Percentiles rank a stretch among this genome's conserved stretches.
These are phyloP conservation scores for Zoanthus sansibaricus DNA, from an alignment of 92 coral and sea anemone genomes.

Conservation along the genomic window DNA sequence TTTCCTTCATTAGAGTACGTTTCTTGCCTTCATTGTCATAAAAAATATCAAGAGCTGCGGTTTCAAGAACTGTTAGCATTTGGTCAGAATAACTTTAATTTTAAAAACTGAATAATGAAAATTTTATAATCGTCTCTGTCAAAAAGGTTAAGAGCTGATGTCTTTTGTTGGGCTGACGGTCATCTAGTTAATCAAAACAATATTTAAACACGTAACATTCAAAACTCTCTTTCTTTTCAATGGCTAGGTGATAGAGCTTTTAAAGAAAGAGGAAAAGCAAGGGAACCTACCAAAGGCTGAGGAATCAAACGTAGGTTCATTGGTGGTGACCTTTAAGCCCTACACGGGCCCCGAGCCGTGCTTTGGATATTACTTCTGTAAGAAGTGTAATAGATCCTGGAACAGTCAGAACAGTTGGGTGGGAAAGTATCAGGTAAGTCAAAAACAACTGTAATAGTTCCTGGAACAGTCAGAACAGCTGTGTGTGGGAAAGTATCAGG, in stretches of 20 bases:
- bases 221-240: not conserved
- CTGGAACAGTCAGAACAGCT: no score
- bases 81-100: no score
- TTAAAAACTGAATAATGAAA: no score
- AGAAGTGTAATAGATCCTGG: slow-evolving; percentile 4
- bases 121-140: no score
- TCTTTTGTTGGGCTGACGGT: not conserved
- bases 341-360: slow-evolving; percentile 36
- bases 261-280: not conserved
- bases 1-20: no score
- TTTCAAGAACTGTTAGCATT: no score
- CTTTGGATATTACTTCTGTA: slow-evolving; percentile 53
- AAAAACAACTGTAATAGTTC: no score
- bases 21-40: no score
- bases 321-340: slow-evolving; percentile 45
- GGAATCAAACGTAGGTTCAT: slow-evolving; percentile 45
- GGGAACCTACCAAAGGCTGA: not conserved
- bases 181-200: not conserved
- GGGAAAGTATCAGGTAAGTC: slow-evolving; percentile 32
- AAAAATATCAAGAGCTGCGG: no score
- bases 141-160: no score
- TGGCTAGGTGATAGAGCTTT: not conserved
- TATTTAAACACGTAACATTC: not conserved
- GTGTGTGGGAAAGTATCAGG: no score
- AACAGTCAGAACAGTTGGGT: slow-evolving; percentile 24